Conservation (phyloP, 1,140 invertebrate species). For the Delia radicum region DNA sequence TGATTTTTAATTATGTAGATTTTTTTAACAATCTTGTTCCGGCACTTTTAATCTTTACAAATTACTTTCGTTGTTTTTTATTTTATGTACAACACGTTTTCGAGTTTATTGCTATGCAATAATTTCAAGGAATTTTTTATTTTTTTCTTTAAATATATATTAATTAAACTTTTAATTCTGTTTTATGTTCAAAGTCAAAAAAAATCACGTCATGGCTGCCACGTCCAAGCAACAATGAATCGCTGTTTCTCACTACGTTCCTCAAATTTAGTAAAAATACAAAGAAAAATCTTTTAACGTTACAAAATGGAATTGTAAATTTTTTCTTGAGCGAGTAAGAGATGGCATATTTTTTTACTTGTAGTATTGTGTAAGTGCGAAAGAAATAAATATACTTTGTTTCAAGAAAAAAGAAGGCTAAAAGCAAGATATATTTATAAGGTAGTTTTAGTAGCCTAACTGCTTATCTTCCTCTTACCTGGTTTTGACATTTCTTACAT, state of each 20-base stretch:
- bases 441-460: no score
- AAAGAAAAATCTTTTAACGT: neutral
- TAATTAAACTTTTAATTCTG: slow-evolving; percentile 14
- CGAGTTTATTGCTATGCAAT: slow-evolving; percentile 23
- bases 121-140: slow-evolving; percentile 10
- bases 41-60: neutral
- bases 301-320: slow-evolving; percentile 1
- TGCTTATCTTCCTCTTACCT: no score
- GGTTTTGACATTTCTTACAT: no score
- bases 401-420: neutral
- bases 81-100: slow-evolving; percentile 16
- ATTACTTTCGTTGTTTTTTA: slow-evolving; percentile 10
- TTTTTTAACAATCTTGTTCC: neutral
- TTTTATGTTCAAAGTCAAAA: slow-evolving; percentile 34
- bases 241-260: slow-evolving; percentile 33
- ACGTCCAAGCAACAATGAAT: slow-evolving; percentile 56
- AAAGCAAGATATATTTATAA: no score
- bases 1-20: neutral
- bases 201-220: slow-evolving; percentile 57
- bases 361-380: neutral
- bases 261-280: slow-evolving; percentile 20
- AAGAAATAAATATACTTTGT: neutral
- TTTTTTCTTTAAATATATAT: neutral
- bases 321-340: neutral
- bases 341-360: neutral